These are phyloP conservation scores for Linyphia triangularis DNA, from an alignment of 2,888 invertebrate genomes.

Conservation along the genomic window DNA sequence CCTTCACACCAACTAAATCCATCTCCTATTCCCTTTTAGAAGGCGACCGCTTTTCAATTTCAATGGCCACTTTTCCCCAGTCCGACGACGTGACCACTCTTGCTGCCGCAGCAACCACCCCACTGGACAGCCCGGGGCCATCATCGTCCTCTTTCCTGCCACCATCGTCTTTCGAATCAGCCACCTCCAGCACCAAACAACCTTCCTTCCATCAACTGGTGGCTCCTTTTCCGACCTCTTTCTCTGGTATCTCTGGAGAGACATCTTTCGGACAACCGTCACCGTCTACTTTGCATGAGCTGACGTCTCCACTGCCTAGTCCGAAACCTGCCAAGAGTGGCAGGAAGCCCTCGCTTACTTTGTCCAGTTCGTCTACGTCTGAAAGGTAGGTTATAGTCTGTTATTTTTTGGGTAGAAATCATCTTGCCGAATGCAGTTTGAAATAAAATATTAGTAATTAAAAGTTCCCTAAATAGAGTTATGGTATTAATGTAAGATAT, in stretches of 20 bases:
- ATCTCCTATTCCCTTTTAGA: conserved; percentile 26
- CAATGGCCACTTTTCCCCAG: conserved; percentile 70
- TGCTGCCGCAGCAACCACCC: conserved; percentile 53
- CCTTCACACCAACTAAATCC: too few species aligned
- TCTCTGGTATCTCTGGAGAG: conserved; percentile 39
- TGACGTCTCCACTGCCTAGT: conserved; percentile 61
- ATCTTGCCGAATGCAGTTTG: too few species aligned
- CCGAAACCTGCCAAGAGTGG: conserved; percentile 40
- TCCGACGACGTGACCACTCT: conserved; percentile 59
- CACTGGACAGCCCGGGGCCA: conserved; percentile 67
- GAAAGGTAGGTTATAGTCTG: conserved; percentile 50
- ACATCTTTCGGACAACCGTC: conserved; percentile 12
- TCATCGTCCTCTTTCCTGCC: conserved; percentile 65
- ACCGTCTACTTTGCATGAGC: conserved; percentile 59
- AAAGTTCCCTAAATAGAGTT: too few species aligned
- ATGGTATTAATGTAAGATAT: too few species aligned
- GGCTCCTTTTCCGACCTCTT: conserved; percentile 40
- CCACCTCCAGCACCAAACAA: conserved; percentile 34
- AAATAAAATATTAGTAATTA: too few species aligned
- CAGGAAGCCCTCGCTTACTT: conserved; percentile 68
- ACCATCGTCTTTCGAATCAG: conserved; percentile 40
- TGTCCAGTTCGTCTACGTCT: conserved; percentile 60
- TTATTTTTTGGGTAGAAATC: too few species aligned
- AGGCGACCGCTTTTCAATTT: conserved; percentile 66
- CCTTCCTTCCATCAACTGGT: conserved; percentile 59